Evolutionary conservation across 2,113 vertebrate species (phyloP).

Genomic region (Anser cygnoides): DNA sequence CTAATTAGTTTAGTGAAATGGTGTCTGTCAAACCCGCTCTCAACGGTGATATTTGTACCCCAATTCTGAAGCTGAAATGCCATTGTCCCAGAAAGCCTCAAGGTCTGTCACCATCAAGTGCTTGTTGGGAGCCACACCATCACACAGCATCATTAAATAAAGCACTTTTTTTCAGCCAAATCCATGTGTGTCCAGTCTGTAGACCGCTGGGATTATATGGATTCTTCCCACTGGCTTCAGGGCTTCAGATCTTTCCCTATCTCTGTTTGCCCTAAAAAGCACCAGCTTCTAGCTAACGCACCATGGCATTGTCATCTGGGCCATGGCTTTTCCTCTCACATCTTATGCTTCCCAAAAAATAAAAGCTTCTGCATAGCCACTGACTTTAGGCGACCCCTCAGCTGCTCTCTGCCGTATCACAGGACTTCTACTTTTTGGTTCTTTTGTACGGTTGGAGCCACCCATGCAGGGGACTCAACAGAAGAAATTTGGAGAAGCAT

Average conservation of each 20-base stretch:
- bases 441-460: not conserved
- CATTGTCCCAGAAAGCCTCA: slow-evolving; percentile 28
- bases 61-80: slow-evolving; percentile 14
- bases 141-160: not conserved
- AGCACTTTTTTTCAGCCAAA: slow-evolving; percentile 45
- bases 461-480: not conserved
- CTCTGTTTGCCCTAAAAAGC: not conserved
- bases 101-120: not conserved
- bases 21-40: slow-evolving; percentile 29
- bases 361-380: not conserved
- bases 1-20: slow-evolving; percentile 49
- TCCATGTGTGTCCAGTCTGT: not conserved
- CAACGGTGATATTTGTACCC: slow-evolving; percentile 15
- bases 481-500: not conserved
- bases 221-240: slow-evolving; percentile 43
- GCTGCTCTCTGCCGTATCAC: not conserved
- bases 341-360: not conserved
- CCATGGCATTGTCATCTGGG: not conserved
- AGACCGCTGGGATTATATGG: slow-evolving; percentile 41
- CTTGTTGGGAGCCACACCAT: not conserved
- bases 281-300: not conserved
- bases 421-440: not conserved
- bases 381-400: not conserved
- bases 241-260: not conserved
- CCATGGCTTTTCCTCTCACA: not conserved